Evolutionary conservation across 1,140 invertebrate genomes (phyloP), one percentile per base, ranked within the genome.

Genomic region (Cydia amplana): DNA sequence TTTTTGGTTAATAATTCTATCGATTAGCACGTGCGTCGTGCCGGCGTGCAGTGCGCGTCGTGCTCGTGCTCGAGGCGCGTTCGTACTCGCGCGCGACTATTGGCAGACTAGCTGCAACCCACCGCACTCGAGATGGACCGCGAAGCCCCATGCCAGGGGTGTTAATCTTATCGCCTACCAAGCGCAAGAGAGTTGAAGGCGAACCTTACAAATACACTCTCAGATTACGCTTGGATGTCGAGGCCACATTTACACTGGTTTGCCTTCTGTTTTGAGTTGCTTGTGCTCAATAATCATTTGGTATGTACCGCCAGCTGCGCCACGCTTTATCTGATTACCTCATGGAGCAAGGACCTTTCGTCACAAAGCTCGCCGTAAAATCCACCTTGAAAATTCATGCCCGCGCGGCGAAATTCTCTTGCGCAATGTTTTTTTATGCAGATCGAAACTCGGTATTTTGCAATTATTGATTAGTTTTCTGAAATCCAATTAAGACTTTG

Each of bases 271-370:
- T 60, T 60, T 10, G 55, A 60, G n/a, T 60, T n/a, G 20, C 55
- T 1, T 20, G 10, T 0, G 2, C 7, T 23, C 10, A 5, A 0
- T 9, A 60, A 60, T 20, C 7, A 60, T 20, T 60, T 20, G 55
- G 23, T n/a, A 60, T 23, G 18, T 23, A 20, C 7, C 3, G 20
- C 78, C 85, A 88, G 88, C 86, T 87, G 87, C 85, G 74, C 78
- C 72, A 60, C 78, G 80, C 84, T 86, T 85, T 88, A 90, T 87
- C 85, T 81, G 85, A 88, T 90, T 90, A 89, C 87, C 85, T 89
- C 88, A 89, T 88, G 88, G 89, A 86, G 88, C 89, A 92, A 92
- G 91, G 91, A 92, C 91, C 91, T 91, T 90, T 86, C 89, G 85
- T 86, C 84, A 79, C 83, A 85, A 87, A 88, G 85, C 85, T 88